Evolutionary conservation across 2,888 invertebrate species (phyloP).

Genomic region (Eueremaeus valkanovi): DNA sequence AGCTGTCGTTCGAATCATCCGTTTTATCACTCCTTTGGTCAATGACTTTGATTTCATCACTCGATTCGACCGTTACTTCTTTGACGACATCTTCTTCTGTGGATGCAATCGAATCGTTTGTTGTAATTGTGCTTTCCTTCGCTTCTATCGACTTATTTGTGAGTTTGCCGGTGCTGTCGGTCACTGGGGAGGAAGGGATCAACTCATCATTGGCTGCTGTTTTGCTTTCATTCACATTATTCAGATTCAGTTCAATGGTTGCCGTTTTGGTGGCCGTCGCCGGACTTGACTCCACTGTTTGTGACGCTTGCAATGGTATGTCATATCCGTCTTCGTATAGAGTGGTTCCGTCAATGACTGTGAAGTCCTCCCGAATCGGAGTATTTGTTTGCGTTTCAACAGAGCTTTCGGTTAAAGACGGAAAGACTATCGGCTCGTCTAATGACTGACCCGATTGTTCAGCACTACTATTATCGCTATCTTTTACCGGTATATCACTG

Average conservation of each 20-base stretch:
- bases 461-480: background rate
- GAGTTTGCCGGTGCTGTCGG: background rate
- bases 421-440: background rate
- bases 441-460: background rate
- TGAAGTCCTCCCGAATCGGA: background rate
- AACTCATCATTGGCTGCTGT: background rate
- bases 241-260: background rate
- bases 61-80: background rate
- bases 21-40: background rate
- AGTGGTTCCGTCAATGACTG: conserved; percentile 2
- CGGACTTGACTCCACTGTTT: background rate
- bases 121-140: too few relatives aligned
- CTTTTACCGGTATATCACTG: background rate
- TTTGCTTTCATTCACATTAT: background rate
- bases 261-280: conserved; percentile 22
- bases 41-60: background rate
- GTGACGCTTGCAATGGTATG: background rate
- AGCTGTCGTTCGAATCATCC: background rate
- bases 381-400: background rate
- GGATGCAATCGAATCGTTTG: too few relatives aligned
- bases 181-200: background rate
- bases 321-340: background rate
- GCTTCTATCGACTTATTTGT: too few relatives aligned
- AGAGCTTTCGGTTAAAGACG: background rate
- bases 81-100: background rate